Evolutionary conservation across 1,140 invertebrate genomes (phyloP), one percentile per base, ranked within the genome.

Genomic region (Steinernema khuongi): DNA sequence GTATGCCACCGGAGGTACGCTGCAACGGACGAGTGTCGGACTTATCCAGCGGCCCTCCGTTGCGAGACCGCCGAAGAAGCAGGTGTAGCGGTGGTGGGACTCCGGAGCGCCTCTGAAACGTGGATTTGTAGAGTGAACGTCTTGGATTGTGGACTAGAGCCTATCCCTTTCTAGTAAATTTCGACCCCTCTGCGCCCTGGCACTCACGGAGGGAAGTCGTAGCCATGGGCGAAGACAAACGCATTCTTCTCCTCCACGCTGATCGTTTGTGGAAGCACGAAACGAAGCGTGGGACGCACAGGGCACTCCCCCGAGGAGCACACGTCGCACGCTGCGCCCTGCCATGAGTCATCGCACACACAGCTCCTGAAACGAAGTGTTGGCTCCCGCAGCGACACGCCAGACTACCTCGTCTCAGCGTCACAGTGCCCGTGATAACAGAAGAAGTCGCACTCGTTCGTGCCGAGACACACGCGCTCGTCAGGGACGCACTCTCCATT

Each of bases 391-490:
- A 14, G 4, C 50, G 22, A 60, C 11, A 7, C 14, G 4, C 22
- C 50, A n/a, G 11, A 17, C 7, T 60, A 60, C 50, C 50, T 60
- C 50, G 50, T 60, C 19, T 11, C 50, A 14, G 50, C 11, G 50
- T 60, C 50, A 22, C 50, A 60, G 26, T 60, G 50, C 2, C 50
- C 50, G 50, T 60, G 50, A 26, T 60, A 60, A 26, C 50, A 60
- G 26, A 60, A 60, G 50, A 60, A 60, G 19, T 60, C 50, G 50
- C 50, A 60, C 50, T 60, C 50, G 50, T 60, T 60, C 22, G 50
- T 60, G 11, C 50, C 50, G 22, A 60, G 50, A 60, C 50, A 60
- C 50, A n/a, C 50, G 11, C 50, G 50, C 4, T 60, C 11, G 50
- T 22, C 26, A 14, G 50, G 2, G 2, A 60, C 22, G 19, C 50